These are phyloP conservation scores for Cerastoderma edule DNA, from an alignment of 2,888 invertebrate species.

Conservation along the genomic window DNA sequence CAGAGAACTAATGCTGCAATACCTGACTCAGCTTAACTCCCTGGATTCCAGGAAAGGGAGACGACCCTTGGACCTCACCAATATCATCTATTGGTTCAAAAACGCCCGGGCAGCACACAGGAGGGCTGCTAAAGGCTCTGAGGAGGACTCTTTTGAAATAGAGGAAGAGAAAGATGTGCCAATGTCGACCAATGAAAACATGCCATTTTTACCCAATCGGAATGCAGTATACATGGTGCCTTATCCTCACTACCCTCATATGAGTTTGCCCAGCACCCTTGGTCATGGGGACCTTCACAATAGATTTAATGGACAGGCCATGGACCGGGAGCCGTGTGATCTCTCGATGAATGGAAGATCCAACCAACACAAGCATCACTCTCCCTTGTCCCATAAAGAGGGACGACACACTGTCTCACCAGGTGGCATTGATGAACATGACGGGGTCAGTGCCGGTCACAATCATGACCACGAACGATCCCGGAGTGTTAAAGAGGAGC, in stretches of 20 bases:
- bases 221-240: constrained; percentile 82
- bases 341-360: constrained; percentile 62
- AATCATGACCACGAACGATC: no score
- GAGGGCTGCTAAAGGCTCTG: constrained; percentile 86
- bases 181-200: constrained; percentile 30
- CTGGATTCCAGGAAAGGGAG: constrained; percentile 93
- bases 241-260: constrained; percentile 70
- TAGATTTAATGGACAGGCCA: constrained; percentile 44
- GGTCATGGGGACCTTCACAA: constrained; percentile 42
- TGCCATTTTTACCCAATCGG: constrained; percentile 81
- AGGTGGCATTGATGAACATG: constrained; percentile 15
- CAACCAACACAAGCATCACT: constrained; percentile 32
- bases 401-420: constrained; percentile 24
- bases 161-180: constrained; percentile 67
- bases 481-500: no score
- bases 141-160: constrained; percentile 76
- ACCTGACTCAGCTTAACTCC: constrained; percentile 96
- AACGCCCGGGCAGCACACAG: constrained; percentile 98
- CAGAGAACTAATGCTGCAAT: constrained; percentile 97
- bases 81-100: constrained; percentile 95
- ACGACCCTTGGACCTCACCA: constrained; percentile 97
- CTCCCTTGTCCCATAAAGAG: constrained; percentile 7
- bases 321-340: constrained; percentile 65
- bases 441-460: constrained; percentile 7
- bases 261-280: constrained; percentile 42